Percentiles rank a stretch among this genome's conserved stretches.
These are phyloP conservation scores for Apodemus agrarius DNA, from an alignment of 2,797 vertebrate species.

Conservation along the genomic window DNA sequence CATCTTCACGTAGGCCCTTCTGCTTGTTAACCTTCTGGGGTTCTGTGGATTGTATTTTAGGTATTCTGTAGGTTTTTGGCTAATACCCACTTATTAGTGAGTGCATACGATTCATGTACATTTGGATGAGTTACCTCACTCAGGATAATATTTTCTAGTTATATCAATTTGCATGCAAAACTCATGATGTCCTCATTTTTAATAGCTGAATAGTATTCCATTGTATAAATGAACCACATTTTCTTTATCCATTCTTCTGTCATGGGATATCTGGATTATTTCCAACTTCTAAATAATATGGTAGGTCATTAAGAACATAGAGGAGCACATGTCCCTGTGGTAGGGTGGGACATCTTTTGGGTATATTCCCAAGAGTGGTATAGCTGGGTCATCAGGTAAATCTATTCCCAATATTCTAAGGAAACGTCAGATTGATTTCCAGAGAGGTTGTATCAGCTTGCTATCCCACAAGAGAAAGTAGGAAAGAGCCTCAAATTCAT, in stretches of 20 bases:
- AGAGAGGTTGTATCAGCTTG: background rate
- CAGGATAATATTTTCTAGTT: background rate
- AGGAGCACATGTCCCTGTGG: background rate
- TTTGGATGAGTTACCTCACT: background rate
- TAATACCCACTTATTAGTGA: background rate
- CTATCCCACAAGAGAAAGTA: background rate
- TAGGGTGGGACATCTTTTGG: background rate
- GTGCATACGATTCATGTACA: no score
- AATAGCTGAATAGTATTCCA: background rate
- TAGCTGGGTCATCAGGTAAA: background rate
- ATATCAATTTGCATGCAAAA: background rate
- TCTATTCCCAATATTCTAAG: background rate
- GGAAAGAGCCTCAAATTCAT: background rate
- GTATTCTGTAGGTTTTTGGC: background rate
- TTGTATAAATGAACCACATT: background rate
- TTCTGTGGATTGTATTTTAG: background rate
- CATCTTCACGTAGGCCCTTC: background rate
- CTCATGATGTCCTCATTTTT: background rate
- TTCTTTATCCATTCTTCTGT: background rate
- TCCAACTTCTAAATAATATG: background rate
- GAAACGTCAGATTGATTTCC: no score
- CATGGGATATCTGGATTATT: background rate
- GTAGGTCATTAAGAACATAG: background rate
- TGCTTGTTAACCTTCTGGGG: background rate
- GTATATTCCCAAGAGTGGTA: background rate